Conservation (phyloP, 2,113 vertebrate species). For the Scytalopus superciliaris region DNA sequence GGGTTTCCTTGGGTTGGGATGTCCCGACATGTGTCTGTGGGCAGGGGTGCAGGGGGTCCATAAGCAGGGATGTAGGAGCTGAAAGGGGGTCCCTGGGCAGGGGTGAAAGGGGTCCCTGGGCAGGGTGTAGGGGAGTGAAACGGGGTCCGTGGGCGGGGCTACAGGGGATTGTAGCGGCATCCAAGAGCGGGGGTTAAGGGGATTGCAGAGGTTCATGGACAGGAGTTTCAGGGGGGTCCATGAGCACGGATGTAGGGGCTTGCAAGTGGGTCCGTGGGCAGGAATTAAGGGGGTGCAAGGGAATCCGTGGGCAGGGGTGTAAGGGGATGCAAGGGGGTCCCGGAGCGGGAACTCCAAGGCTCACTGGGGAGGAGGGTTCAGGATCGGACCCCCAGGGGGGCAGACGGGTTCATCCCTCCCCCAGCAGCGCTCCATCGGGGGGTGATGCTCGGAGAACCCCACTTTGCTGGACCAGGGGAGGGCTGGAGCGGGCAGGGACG, state of each 20-base stretch:
- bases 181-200: background rate
- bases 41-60: background rate
- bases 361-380: background rate
- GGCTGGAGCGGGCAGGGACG: background rate
- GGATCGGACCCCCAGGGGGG: background rate
- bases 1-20: background rate
- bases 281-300: background rate
- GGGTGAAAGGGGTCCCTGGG: background rate
- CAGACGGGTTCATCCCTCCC: no score
- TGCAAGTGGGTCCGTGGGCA: background rate
- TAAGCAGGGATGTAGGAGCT: no score
- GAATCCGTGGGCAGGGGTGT: background rate
- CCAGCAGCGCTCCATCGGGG: background rate
- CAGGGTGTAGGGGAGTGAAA: background rate
- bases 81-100: background rate
- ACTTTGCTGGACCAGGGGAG: background rate
- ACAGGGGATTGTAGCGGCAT: background rate
- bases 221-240: background rate
- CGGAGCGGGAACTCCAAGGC: background rate
- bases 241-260: background rate
- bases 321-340: no score
- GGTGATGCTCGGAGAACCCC: fast-evolving
- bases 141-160: background rate
- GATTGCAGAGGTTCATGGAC: background rate
- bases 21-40: background rate